Percentiles rank a stretch among this genome's conserved stretches.
phyloP scores from a whole-genome alignment of 2,113 vertebrate species.

The Atlantisia rogersi region DNA sequence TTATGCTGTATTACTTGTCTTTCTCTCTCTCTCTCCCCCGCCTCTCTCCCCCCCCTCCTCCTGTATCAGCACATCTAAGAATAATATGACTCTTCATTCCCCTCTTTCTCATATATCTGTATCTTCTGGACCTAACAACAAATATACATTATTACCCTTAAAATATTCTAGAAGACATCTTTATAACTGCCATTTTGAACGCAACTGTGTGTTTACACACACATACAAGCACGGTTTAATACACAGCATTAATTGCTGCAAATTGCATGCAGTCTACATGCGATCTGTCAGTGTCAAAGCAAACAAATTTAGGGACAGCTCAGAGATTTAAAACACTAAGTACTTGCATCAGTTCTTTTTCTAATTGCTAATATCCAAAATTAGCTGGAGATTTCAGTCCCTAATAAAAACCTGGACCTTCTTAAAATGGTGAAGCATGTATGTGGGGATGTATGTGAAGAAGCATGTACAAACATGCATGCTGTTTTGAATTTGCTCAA shows the following conservation, averaged over 20 bases:
- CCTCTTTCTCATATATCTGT: constrained; percentile 16
- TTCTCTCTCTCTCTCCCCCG: constrained; percentile 23
- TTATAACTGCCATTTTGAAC: neutral
- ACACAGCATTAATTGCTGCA: neutral
- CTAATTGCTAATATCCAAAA: neutral
- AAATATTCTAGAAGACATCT: neutral
- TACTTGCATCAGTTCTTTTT: neutral
- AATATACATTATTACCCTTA: neutral
- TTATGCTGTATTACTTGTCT: constrained; percentile 78
- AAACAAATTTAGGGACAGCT: neutral
- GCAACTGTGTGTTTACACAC: neutral
- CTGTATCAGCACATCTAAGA: constrained; percentile 57
- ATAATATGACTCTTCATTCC: constrained; percentile 63
- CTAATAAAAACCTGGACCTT: neutral
- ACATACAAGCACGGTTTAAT: neutral
- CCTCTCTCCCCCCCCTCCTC: neutral
- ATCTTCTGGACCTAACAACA: constrained; percentile 36
- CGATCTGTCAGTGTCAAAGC: neutral
- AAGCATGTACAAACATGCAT: neutral
- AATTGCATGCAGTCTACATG: neutral
- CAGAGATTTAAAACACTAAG: neutral
- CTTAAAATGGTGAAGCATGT: neutral
- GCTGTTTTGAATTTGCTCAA: neutral
- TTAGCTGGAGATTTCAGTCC: neutral
- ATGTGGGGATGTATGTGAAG: neutral